phyloP scores from a whole-genome alignment of 2,797 vertebrate species.

The Masticophis lateralis region DNA sequence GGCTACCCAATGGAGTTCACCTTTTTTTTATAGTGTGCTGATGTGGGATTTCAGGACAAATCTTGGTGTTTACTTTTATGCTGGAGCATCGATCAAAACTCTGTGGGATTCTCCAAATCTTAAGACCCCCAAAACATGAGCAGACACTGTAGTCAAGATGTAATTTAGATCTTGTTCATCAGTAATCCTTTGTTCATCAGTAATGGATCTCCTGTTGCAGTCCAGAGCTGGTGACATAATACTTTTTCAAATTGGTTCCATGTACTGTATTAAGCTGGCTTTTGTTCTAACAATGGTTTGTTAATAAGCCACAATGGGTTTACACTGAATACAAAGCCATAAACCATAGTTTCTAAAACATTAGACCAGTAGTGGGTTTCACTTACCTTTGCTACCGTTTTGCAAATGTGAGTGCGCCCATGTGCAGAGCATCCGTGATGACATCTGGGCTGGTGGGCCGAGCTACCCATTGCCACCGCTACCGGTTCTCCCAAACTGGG shows the following conservation, averaged over 20 bases:
- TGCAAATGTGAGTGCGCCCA: too few species aligned
- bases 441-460: too few species aligned
- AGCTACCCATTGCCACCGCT: too few species aligned
- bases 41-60: background rate
- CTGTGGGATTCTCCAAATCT: background rate
- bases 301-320: background rate
- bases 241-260: background rate
- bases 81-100: background rate
- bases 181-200: background rate
- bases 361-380: too few species aligned
- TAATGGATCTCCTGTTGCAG: background rate
- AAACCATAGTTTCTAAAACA: background rate
- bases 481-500: too few species aligned
- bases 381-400: too few species aligned
- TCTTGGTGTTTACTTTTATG: background rate
- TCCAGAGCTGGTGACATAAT: background rate
- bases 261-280: background rate
- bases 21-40: background rate
- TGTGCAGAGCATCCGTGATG: too few species aligned
- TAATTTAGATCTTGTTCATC: background rate
- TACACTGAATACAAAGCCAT: background rate
- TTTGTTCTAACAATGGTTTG: background rate
- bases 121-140: background rate
- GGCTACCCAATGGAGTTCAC: too few species aligned
- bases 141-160: background rate